Base-by-base conservation (phyloP, 2,113 vertebrate genomes). In the Vombatus ursinus region DNA sequence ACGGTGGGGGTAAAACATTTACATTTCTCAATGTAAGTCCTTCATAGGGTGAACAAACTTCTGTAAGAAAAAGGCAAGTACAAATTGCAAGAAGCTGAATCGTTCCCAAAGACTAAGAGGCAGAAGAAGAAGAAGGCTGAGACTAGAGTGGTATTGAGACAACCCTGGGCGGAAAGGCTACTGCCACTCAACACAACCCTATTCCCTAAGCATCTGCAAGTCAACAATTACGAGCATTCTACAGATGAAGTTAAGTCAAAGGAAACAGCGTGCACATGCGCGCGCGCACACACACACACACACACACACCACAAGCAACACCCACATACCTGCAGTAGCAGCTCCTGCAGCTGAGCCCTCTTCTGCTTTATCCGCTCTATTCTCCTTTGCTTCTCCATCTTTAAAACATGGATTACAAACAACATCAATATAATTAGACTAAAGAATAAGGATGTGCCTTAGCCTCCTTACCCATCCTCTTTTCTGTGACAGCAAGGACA, bases 341-440 rank as follows among this genome's bases (percentile, higher is more conserved):
- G 98, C 92, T 99, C 99, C 48, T 99, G 99, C 8, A 99, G 98
- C 90, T 99, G 99, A 91, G 99, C 98, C 97, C 99, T 98, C 97
- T 99, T 99, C 98, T 99, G 99, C 95, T 99, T 99, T 97, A 99
- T 99, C 94, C 99, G 98, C 96, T 99, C 99, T 98, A 99, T 98
- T 93, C 99, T 98, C 95, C 98, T 99, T 98, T 99, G 99, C 97
- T 99, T 99, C 98, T 99, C 99, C 96, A 99, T 97, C 99, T 99
- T 97, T 94, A 98, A 98, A 98, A 98, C 22, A 96, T 0, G 98
- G 95, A 97, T 89, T 48, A 94, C 94, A 97, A 97, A 47, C 5
- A 96, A 49, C 23, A 50, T 61, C 50, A 95, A 50, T 23, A 31
- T 16, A 22, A 0, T 22, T 3, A 51, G 1, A 49, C 31, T 12